Conservation (phyloP, 2,888 invertebrate species). For the Metalampra italica region DNA sequence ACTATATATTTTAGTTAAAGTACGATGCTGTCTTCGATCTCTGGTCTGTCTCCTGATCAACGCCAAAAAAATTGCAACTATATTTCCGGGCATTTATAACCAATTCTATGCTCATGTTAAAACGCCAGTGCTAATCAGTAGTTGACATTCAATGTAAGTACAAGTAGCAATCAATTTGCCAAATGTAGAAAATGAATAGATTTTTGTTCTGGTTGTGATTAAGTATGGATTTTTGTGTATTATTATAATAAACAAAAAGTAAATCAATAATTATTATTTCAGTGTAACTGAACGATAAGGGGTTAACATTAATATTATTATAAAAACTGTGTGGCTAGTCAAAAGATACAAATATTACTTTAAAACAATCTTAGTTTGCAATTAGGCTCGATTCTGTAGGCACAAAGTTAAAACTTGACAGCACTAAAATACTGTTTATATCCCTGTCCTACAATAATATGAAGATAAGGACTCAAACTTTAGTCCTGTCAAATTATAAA, state of each 20-base stretch:
- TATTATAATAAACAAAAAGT: conserved; percentile 6
- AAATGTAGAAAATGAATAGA: conserved; percentile 32
- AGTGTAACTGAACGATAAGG: conserved; percentile 6
- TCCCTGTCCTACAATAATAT: too few species aligned
- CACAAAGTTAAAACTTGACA: too few species aligned
- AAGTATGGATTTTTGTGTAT: conserved; percentile 25
- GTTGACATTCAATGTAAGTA: background rate
- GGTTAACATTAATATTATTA: background rate
- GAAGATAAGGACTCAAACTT: too few species aligned
- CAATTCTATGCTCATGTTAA: conserved; percentile 21
- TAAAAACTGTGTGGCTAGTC: background rate
- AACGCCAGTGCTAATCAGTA: background rate
- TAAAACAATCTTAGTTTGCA: too few species aligned
- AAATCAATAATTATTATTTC: conserved; percentile 10
- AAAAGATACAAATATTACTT: too few species aligned
- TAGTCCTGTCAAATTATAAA: too few species aligned
- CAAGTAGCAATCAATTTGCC: conserved; percentile 20
- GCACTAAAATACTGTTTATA: too few species aligned
- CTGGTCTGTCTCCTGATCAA: conserved; percentile 8
- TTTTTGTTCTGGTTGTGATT: conserved; percentile 54
- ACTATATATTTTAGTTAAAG: too few species aligned
- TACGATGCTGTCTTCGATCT: too few species aligned
- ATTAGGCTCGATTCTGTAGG: too few species aligned
- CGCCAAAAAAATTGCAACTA: too few species aligned
- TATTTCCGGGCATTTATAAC: conserved; percentile 5